Evolutionary conservation across 37 sponge, comb jelly and placozoan genomes (phyloP).

Genomic region (Crambe crambe): DNA sequence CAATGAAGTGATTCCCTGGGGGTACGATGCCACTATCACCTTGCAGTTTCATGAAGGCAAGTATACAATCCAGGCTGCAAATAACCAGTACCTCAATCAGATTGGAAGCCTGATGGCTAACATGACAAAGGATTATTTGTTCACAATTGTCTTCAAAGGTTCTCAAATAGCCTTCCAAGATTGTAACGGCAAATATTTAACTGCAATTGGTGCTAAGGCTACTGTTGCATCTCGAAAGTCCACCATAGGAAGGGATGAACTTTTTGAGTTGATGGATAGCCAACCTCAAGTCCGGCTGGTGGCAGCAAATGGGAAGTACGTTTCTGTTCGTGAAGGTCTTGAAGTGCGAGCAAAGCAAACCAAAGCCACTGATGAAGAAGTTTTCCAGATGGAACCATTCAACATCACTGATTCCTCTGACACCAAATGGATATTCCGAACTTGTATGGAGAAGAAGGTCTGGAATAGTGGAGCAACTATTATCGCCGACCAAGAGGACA

Average conservation of each 20-base stretch:
- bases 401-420: constrained; percentile 69
- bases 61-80: constrained; percentile 79
- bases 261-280: constrained; percentile 81
- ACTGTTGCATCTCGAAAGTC: constrained; percentile 73
- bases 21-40: constrained; percentile 78
- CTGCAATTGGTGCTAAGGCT: constrained; percentile 81
- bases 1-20: constrained; percentile 90
- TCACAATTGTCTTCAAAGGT: constrained; percentile 75
- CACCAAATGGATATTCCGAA: constrained; percentile 82
- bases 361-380: constrained; percentile 70
- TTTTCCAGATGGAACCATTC: constrained; percentile 86
- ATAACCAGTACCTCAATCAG: constrained; percentile 61
- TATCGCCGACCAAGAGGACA: constrained; percentile 22
- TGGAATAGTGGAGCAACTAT: constrained; percentile 45
- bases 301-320: constrained; percentile 56
- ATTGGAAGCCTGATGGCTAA: constrained; percentile 61
- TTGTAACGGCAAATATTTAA: constrained; percentile 77
- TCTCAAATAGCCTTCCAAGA: constrained; percentile 84
- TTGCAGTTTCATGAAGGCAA: constrained; percentile 85
- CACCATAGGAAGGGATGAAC: constrained; percentile 86
- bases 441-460: constrained; percentile 76
- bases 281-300: constrained; percentile 77
- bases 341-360: constrained; percentile 87
- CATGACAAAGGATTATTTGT: constrained; percentile 55
- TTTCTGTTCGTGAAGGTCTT: constrained; percentile 63